Evolutionary conservation across 1,140 invertebrate species (phyloP).

Genomic region (Tenebrio molitor): DNA sequence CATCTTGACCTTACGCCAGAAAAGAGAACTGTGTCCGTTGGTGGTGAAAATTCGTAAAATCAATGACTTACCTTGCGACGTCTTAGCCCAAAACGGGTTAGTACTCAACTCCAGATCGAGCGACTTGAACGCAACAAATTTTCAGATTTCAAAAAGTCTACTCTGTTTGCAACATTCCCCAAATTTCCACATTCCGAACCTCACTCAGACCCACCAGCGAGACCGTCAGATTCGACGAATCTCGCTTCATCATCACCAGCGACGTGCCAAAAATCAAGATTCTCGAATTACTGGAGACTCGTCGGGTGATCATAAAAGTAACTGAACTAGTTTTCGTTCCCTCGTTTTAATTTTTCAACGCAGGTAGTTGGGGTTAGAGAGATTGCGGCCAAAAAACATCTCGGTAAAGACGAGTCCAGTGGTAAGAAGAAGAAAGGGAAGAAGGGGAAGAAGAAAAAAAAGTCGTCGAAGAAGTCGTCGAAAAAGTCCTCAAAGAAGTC

Average conservation of each 20-base stretch:
- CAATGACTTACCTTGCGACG: neutral
- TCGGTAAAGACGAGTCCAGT: too few species aligned
- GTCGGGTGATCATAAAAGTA: conserved; percentile 25
- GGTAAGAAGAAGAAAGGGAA: neutral
- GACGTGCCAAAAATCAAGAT: conserved; percentile 38
- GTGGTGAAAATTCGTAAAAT: conserved; percentile 16
- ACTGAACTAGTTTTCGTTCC: too few species aligned
- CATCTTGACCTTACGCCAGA: conserved; percentile 7
- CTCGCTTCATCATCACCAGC: conserved; percentile 42
- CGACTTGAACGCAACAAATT: too few species aligned
- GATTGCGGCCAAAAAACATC: too few species aligned
- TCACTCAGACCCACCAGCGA: conserved; percentile 30
- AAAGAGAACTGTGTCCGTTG: conserved; percentile 12
- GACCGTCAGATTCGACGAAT: conserved; percentile 46
- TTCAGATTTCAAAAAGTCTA: too few species aligned
- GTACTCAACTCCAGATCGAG: too few species aligned
- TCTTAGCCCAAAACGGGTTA: neutral
- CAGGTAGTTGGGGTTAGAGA: too few species aligned
- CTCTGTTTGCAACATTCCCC: conserved; percentile 45
- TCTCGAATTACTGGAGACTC: conserved; percentile 49
- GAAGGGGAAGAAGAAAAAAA: neutral
- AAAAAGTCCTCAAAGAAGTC: neutral
- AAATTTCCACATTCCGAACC: conserved; percentile 37
- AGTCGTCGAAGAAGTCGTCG: neutral
- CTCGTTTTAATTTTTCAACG: too few species aligned